Base-by-base conservation (phyloP, 2,888 invertebrate species). In the Enoplolaimus lenunculus region DNA sequence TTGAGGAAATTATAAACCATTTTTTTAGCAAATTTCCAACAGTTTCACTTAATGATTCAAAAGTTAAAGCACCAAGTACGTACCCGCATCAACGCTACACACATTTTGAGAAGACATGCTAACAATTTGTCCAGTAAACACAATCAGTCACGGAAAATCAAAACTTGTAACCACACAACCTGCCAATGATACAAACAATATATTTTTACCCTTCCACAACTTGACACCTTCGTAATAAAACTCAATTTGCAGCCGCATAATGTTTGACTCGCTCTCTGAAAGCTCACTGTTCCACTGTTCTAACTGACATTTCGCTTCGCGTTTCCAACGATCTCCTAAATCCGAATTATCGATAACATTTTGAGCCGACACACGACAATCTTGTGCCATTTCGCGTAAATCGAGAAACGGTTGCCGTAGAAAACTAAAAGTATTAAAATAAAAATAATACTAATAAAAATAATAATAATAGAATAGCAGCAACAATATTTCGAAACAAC, bases 371-470 rank as follows among this genome's bases (percentile, higher is more conserved):
- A 13, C 45, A 45, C 45, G 45, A 13, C 21, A 13, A 7, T 45
- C 3, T 3, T 57, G 34, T 30, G 71, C 35, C n/a, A 71, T 7
- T 71, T 71, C 71, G 3, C 71, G 69, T 57, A 71, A 30, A 33
- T 71, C 71, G 3, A 71, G 45, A 57, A 71, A 71, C 7, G 71
- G 71, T 35, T 71, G 69, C 7, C 26, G 16, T 26, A 71, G 34
- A 34, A 69, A 70, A 16, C n/a, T 29, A 29, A 57, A 35, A 35
- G 7, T 13, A 45, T 45, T 45, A 7, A 45, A 45, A 13, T 13
- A 7, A 45, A 21, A 45, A 45, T 45, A 45, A 45, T 45, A 45
- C 7, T 45, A 21, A 13, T 45, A 45, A n/a, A n/a, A n/a, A n/a
- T n/a, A n/a, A n/a, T n/a, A n/a, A n/a, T n/a, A n/a, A n/a, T n/a